These are phyloP conservation scores for Rafetus swinhoei DNA, from an alignment of 2,113 vertebrate species.

Conservation along the genomic window DNA sequence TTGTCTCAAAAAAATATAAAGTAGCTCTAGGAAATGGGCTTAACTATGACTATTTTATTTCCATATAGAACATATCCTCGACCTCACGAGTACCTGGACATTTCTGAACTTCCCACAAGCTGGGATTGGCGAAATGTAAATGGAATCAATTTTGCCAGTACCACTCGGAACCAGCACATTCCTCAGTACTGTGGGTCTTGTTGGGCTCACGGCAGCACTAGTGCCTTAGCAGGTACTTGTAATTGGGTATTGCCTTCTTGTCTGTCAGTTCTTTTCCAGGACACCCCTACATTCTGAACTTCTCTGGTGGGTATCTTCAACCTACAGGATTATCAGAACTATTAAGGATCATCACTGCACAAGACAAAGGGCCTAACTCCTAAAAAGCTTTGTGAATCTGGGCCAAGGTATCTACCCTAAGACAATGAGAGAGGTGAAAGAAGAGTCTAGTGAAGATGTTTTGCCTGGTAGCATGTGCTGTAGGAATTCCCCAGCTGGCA, in stretches of 20 bases:
- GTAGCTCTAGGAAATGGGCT: accelerated
- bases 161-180: constrained; percentile 97
- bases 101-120: constrained; percentile 78
- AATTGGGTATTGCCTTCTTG: accelerated
- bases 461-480: not conserved
- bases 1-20: accelerated
- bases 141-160: constrained; percentile 88
- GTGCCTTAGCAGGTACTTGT: constrained; percentile 90
- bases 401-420: not conserved
- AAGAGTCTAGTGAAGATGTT: not conserved
- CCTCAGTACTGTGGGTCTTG: constrained; percentile 98
- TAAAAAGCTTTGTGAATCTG: accelerated
- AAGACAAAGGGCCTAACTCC: not conserved
- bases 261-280: accelerated
- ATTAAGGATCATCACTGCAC: not conserved
- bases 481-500: not conserved
- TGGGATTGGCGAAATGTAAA: constrained; percentile 95
- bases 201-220: constrained; percentile 97
- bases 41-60: accelerated
- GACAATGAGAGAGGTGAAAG: accelerated
- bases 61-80: constrained; percentile 78
- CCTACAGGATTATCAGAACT: not conserved
- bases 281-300: accelerated
- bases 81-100: constrained; percentile 86
- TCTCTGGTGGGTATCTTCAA: accelerated